Conservation (phyloP, 2,113 vertebrate species). For the Thinocorus orbignyianus region DNA sequence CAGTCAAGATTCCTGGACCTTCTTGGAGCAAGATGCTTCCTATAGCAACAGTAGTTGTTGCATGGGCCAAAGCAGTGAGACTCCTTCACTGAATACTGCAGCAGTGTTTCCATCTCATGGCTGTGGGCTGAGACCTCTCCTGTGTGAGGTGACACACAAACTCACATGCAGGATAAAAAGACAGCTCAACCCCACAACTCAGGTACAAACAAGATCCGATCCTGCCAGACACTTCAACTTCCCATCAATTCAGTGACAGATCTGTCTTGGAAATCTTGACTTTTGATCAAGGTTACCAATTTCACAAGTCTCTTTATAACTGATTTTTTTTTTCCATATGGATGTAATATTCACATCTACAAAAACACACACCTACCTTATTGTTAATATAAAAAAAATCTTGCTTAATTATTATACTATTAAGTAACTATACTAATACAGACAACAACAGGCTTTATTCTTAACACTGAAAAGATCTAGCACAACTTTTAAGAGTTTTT, state of each 20-base stretch:
- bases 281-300: neutral
- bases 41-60: neutral
- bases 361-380: neutral
- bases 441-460: neutral
- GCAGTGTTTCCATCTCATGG: neutral
- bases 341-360: neutral
- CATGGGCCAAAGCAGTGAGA: neutral
- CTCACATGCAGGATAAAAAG: neutral
- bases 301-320: neutral
- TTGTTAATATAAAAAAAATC: neutral
- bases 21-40: neutral
- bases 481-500: neutral
- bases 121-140: neutral
- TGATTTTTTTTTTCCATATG: neutral
- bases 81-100: neutral
- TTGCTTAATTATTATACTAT: neutral
- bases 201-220: neutral
- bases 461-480: neutral
- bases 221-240: neutral
- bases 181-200: neutral
- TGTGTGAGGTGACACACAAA: rapidly evolving
- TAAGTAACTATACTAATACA: neutral
- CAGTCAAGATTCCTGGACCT: neutral
- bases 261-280: neutral
- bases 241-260: neutral